These are phyloP conservation scores for Pharmacophagus antenor DNA, from an alignment of 2,888 invertebrate genomes.

Conservation along the genomic window DNA sequence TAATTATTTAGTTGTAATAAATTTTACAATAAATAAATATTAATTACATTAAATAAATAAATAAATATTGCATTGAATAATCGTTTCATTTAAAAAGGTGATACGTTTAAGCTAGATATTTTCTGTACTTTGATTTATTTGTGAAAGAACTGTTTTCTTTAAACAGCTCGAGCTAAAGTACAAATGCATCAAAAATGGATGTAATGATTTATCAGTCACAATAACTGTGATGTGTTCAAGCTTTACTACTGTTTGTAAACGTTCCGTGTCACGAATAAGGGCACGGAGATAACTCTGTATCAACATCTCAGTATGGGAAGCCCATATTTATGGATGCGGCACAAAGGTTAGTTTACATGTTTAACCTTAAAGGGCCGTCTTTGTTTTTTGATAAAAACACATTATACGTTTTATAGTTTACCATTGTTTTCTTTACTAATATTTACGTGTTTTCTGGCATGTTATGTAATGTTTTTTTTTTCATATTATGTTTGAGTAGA, in stretches of 20 bases:
- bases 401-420: not conserved
- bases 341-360: conserved; percentile 33
- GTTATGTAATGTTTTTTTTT: not conserved
- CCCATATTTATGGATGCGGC: conserved; percentile 31
- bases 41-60: too few species aligned
- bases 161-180: not conserved
- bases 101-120: too few species aligned
- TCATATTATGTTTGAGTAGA: too few species aligned
- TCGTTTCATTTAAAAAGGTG: too few species aligned
- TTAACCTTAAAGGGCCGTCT: conserved; percentile 26
- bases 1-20: too few species aligned
- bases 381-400: conserved; percentile 23
- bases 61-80: too few species aligned
- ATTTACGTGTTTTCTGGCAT: not conserved
- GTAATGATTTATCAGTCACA: conserved; percentile 22
- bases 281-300: conserved; percentile 31
- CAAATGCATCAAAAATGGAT: not conserved
- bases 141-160: not conserved
- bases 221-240: conserved; percentile 7
- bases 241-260: conserved; percentile 22
- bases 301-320: conserved; percentile 31
- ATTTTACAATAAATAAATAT: too few species aligned
- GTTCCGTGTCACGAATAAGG: conserved; percentile 33
- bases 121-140: too few species aligned
- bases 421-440: not conserved